Percentiles rank a stretch among this genome's conserved stretches.
phyloP scores from a whole-genome alignment of 2,888 invertebrate species.

The Glaucopsyche alexis region DNA sequence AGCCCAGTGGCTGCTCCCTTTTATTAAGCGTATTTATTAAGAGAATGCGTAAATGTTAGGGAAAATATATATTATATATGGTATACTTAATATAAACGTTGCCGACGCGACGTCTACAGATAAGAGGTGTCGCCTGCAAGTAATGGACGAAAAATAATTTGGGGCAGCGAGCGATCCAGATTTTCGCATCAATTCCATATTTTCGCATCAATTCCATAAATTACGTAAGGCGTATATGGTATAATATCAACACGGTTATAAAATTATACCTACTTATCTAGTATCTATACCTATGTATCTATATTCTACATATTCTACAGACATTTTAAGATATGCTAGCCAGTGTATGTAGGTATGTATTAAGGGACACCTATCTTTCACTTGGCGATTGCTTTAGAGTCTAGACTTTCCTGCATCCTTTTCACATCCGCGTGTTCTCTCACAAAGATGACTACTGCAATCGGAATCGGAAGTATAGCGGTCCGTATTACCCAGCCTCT shows the following conservation, averaged over 20 bases:
- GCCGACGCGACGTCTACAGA: background rate
- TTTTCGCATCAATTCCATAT: background rate
- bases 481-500: background rate
- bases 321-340: no score
- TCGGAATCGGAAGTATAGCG: background rate
- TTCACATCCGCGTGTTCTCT: background rate
- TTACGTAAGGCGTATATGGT: background rate
- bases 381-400: no score
- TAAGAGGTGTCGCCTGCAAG: background rate
- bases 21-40: no score
- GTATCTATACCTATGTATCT: no score
- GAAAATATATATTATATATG: background rate
- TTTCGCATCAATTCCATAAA: background rate
- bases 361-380: no score
- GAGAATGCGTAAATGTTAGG: no score
- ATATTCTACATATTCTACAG: no score
- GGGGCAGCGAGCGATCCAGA: background rate
- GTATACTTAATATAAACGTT: background rate
- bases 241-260: background rate
- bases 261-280: no score
- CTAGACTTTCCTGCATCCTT: background rate
- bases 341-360: no score
- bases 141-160: background rate
- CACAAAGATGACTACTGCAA: no score
- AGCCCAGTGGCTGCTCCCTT: no score